Evolutionary conservation across 2,113 vertebrate genomes (phyloP).

Genomic region (Taurulus bubalis): DNA sequence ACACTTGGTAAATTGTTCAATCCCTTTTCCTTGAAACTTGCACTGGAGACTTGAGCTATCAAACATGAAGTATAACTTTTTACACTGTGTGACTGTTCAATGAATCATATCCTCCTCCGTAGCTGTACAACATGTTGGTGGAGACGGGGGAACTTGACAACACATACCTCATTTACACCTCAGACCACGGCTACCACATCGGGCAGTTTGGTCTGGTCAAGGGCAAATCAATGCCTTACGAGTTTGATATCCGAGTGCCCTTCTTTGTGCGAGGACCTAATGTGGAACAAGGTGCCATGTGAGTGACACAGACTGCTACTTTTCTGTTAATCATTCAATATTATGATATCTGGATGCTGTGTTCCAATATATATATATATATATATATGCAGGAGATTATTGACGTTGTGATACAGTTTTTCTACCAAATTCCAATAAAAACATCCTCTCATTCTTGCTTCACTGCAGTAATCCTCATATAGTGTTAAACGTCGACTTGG

Average conservation of each 20-base stretch:
- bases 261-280: slow-evolving; percentile 95
- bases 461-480: slow-evolving; percentile 91
- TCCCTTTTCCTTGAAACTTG: slow-evolving; percentile 59
- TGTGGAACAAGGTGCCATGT: slow-evolving; percentile 93
- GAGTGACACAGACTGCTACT: slow-evolving; percentile 70
- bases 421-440: neutral
- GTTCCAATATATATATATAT: neutral
- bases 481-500: slow-evolving; percentile 95
- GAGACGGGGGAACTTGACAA: slow-evolving; percentile 96
- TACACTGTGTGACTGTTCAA: slow-evolving; percentile 23
- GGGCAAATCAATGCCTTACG: slow-evolving; percentile 98
- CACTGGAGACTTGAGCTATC: slow-evolving; percentile 59
- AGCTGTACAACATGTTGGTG: slow-evolving; percentile 92
- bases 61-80: slow-evolving; percentile 44
- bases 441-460: neutral
- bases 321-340: neutral
- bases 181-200: slow-evolving; percentile 98
- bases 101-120: slow-evolving; percentile 45
- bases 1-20: slow-evolving; percentile 72
- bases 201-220: slow-evolving; percentile 98
- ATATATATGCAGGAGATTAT: neutral
- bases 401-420: neutral
- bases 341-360: neutral
- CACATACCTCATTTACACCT: slow-evolving; percentile 95
- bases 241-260: slow-evolving; percentile 96